These are phyloP conservation scores for Gambelia wislizenii DNA, from an alignment of 2,797 vertebrate genomes.

Conservation along the genomic window DNA sequence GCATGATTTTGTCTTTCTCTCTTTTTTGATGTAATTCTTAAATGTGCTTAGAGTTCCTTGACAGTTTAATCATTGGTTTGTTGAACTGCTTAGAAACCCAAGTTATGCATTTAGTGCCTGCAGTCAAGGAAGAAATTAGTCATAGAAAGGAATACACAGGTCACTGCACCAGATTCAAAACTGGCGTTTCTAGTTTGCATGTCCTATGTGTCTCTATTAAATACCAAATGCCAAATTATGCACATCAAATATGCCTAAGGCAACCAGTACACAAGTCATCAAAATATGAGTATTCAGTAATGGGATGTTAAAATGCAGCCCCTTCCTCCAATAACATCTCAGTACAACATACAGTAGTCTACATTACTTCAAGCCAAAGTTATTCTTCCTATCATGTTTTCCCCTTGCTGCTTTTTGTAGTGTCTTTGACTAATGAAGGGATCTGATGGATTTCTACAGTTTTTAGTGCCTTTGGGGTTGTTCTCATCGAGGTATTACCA, in stretches of 20 bases:
- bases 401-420: too few relatives aligned
- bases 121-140: neutral
- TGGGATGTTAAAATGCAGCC: neutral
- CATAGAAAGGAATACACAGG: neutral
- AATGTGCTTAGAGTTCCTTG: neutral
- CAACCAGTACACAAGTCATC: neutral
- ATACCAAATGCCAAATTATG: neutral
- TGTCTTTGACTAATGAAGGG: too few relatives aligned
- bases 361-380: too few relatives aligned
- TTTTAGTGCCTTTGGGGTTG: too few relatives aligned
- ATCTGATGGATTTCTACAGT: too few relatives aligned
- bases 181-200: neutral
- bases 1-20: too few relatives aligned
- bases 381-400: too few relatives aligned
- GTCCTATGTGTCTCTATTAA: fast-evolving
- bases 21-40: neutral
- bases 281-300: neutral
- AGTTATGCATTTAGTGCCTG: neutral
- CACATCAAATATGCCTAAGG: neutral
- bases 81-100: neutral
- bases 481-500: too few relatives aligned
- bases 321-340: too few relatives aligned
- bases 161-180: neutral
- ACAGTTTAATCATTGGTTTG: neutral
- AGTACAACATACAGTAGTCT: too few relatives aligned